Base-by-base conservation (phyloP, 2,888 invertebrate genomes). In the Limnephilus auricula region DNA sequence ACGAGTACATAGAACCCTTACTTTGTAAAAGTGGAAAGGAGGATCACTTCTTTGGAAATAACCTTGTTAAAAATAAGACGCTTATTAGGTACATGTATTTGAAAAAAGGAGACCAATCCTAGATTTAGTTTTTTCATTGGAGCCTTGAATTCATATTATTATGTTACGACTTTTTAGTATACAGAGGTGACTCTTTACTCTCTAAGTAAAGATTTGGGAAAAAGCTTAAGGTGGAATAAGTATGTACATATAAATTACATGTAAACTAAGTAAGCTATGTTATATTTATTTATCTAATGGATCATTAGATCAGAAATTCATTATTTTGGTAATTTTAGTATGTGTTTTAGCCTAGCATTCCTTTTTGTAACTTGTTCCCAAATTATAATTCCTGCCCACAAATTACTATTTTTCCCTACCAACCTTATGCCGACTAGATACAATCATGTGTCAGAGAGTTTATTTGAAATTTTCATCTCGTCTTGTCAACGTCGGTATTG, bases 61-160 rank as follows among this genome's bases (percentile, higher is more conserved):
- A 82, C 82, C 82, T 82, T 82, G 82, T 82, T 82, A 32, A 32
- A 32, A 82, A 82, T 34, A 32, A 65, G 65, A 65, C 82, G 82
- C 32, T 37, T 37, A 34, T 82, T 82, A 45, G 45, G 3, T 45
- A 45, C 45, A 15, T 45, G 45, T 13, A 82, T 82, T 82, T 82
- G 82, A 37, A 34, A 82, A 82, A 32, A 32, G 15, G 18, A 25
- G 9, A 25, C 25, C 65, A 65, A 65, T n/a, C 65, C 65, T 6
- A 65, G 65, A 25, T 65, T 65, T 9, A n/a, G 25, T n/a, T 5
- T 65, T 65, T n/a, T 0, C n/a, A 65, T n/a, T 65, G 65, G 25
- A 65, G 65, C 65, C 25, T 65, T 9, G 9, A 65, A 65, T n/a
- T n/a, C 65, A 25, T n/a, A n/a, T 65, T n/a, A 65, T n/a, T 65